These are phyloP conservation scores for Mohoua ochrocephala DNA, from an alignment of 2,113 vertebrate genomes.

Conservation along the genomic window DNA sequence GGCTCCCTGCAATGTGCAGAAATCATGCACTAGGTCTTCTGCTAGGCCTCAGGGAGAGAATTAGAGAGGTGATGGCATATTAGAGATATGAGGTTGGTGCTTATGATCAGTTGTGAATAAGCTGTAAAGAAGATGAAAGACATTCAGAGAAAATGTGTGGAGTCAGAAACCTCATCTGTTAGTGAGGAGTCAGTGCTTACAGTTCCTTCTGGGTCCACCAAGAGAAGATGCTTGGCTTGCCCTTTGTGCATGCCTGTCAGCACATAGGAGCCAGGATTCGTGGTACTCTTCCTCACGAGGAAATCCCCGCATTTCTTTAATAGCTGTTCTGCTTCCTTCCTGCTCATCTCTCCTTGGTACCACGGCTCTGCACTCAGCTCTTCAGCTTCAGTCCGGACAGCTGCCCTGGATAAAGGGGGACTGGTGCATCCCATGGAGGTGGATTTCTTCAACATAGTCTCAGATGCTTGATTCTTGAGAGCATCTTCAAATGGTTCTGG, in stretches of 20 bases:
- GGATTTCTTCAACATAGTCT: constrained; percentile 75
- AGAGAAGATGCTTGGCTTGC: constrained; percentile 90
- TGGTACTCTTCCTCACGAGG: constrained; percentile 92
- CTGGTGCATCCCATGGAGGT: constrained; percentile 82
- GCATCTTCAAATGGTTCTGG: constrained; percentile 95
- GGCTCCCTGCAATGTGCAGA: not conserved
- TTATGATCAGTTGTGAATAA: not conserved
- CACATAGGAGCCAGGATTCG: constrained; percentile 91
- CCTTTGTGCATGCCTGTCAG: constrained; percentile 94
- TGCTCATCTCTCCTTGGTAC: constrained; percentile 95
- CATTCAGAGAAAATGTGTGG: not conserved
- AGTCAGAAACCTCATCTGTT: not conserved
- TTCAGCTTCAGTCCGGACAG: constrained; percentile 73
- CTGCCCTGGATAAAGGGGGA: constrained; percentile 76
- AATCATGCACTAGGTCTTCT: not conserved
- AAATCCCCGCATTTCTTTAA: constrained; percentile 90
- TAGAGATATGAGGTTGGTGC: not conserved
- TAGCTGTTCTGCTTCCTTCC: constrained; percentile 90
- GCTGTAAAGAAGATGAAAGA: not conserved
- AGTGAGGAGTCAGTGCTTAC: constrained; percentile 69
- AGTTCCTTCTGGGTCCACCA: constrained; percentile 95
- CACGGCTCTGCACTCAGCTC: constrained; percentile 84
- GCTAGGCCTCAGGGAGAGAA: not conserved
- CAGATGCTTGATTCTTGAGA: constrained; percentile 78
- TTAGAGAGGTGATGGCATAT: not conserved